Percentiles rank a stretch among this genome's conserved stretches.
Evolutionary conservation across 2,888 invertebrate species (phyloP).

Genomic region (Embidobia sp.): DNA sequence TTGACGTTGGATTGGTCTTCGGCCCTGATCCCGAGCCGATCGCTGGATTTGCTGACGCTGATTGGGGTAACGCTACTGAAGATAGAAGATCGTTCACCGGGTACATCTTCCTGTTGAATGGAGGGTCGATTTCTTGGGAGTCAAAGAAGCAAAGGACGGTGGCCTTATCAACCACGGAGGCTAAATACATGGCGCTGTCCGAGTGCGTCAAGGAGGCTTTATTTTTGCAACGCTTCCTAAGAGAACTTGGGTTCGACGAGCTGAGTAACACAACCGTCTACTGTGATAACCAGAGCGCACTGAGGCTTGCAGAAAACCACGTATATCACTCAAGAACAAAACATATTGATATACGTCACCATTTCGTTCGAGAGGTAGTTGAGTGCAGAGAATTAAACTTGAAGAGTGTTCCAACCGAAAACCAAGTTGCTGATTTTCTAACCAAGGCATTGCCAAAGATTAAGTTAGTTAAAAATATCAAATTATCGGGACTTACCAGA

Average conservation of each 20-base stretch:
- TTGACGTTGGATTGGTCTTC: conserved; percentile 66
- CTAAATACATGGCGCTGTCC: conserved; percentile 62
- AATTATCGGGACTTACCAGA: background rate
- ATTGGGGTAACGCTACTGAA: conserved; percentile 67
- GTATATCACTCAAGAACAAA: conserved; percentile 40
- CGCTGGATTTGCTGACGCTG: conserved; percentile 70
- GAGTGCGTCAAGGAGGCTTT: conserved; percentile 55
- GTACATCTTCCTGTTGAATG: conserved; percentile 56
- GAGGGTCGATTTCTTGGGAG: conserved; percentile 59
- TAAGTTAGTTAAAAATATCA: background rate
- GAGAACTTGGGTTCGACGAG: conserved; percentile 44
- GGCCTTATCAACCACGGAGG: conserved; percentile 63
- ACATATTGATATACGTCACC: conserved; percentile 46
- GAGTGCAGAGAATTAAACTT: background rate
- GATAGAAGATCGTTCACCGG: conserved; percentile 68
- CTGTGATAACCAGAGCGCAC: conserved; percentile 54
- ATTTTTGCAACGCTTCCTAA: conserved; percentile 29
- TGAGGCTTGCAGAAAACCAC: conserved; percentile 32
- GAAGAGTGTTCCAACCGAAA: conserved; percentile 22
- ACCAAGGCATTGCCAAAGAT: conserved; percentile 24
- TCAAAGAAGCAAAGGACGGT: conserved; percentile 62
- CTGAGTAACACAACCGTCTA: conserved; percentile 24
- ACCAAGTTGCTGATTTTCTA: conserved; percentile 43
- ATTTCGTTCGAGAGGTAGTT: conserved; percentile 38
- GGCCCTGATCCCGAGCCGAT: conserved; percentile 25